Conservation (phyloP, 2,113 vertebrate genomes). For the Polypterus senegalus region DNA sequence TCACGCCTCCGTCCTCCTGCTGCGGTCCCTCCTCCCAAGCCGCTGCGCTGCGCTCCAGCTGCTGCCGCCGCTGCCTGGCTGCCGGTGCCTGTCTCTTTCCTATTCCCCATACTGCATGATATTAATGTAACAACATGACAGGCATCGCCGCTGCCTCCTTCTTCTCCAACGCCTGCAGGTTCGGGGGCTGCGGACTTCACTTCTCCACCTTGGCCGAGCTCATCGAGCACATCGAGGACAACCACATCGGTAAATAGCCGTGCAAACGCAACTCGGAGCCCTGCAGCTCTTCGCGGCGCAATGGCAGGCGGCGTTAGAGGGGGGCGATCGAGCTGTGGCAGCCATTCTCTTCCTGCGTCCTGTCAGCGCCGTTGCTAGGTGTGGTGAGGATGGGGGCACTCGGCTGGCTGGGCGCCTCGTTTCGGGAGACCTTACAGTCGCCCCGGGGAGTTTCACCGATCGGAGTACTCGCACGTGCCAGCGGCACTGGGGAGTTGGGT, state of each 20-base stretch:
- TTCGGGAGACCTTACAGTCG: no score
- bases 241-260: slow-evolving; percentile 72
- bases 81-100: slow-evolving; percentile 46
- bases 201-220: slow-evolving; percentile 81
- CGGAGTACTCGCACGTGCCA: no score
- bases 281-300: slow-evolving; percentile 13
- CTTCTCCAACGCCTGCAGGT: slow-evolving; percentile 86
- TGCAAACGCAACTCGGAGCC: background rate
- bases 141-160: slow-evolving; percentile 92
- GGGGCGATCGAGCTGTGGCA: slow-evolving; percentile 26
- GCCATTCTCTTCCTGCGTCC: slow-evolving; percentile 53
- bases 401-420: background rate
- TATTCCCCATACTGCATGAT: slow-evolving; percentile 35
- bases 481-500: background rate
- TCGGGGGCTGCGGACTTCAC: slow-evolving; percentile 82
- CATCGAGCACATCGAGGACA: slow-evolving; percentile 89
- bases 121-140: slow-evolving; percentile 81
- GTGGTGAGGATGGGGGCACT: slow-evolving; percentile 36
- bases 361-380: slow-evolving; percentile 69
- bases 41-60: slow-evolving; percentile 53
- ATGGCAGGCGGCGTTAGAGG: slow-evolving; percentile 23
- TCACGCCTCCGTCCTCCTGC: slow-evolving; percentile 10
- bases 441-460: no score
- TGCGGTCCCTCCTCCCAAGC: slow-evolving; percentile 24
- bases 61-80: slow-evolving; percentile 49